Conservation (phyloP, 92 coral and sea anemone species). For the Pocillopora meandrina region DNA sequence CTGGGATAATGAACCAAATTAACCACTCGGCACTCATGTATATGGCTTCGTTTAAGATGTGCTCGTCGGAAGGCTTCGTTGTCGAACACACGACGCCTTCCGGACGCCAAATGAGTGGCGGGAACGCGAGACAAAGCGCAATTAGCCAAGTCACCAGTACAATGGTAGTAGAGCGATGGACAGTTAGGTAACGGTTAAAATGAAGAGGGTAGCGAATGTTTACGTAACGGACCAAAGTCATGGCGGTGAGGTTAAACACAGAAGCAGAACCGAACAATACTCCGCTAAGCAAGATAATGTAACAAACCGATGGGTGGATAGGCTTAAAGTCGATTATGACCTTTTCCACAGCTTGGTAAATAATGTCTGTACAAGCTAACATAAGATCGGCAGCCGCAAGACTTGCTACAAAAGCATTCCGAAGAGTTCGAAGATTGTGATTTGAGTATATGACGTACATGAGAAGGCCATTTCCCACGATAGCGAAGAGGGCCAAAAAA, state of each 20-base stretch:
- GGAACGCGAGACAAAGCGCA: constrained; percentile 70
- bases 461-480: constrained; percentile 65
- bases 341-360: constrained; percentile 61
- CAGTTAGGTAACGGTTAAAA: constrained; percentile 62
- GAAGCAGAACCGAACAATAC: constrained; percentile 74
- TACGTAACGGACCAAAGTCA: constrained; percentile 70
- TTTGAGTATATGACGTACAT: constrained; percentile 61
- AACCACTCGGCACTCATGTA: constrained; percentile 81
- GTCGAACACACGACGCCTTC: constrained; percentile 68
- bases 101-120: constrained; percentile 80
- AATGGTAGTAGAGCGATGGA: constrained; percentile 55
- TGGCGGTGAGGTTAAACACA: constrained; percentile 74
- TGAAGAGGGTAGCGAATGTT: constrained; percentile 75
- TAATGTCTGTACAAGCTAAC: constrained; percentile 68
- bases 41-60: constrained; percentile 59
- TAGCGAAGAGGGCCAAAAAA: constrained; percentile 48
- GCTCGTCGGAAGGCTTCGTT: constrained; percentile 66
- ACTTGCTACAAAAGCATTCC: constrained; percentile 75
- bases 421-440: constrained; percentile 55
- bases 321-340: constrained; percentile 49
- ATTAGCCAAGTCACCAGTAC: constrained; percentile 58
- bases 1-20: constrained; percentile 77
- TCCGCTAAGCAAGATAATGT: constrained; percentile 65
- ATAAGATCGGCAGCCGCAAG: constrained; percentile 67
- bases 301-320: constrained; percentile 58